phyloP scores from a whole-genome alignment of 2,113 vertebrate genomes.

The Struthidea cinerea region DNA sequence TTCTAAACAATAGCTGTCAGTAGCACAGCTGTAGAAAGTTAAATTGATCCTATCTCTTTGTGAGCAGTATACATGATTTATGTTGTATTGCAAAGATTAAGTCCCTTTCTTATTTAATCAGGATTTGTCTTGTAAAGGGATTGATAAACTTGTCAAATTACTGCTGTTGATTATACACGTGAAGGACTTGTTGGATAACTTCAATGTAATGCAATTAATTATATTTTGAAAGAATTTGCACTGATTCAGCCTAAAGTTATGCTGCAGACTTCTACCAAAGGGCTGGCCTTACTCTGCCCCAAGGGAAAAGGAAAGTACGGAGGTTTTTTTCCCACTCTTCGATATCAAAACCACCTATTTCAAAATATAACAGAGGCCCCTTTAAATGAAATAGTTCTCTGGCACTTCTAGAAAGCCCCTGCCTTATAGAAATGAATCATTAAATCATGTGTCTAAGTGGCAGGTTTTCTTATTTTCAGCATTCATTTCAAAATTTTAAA shows the following conservation, averaged over 20 bases:
- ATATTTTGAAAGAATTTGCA: not conserved
- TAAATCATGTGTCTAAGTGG: not conserved
- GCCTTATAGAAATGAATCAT: constrained; percentile 46
- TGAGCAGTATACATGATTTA: not conserved
- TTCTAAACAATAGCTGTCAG: not conserved
- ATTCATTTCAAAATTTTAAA: constrained; percentile 54
- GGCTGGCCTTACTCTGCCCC: not conserved
- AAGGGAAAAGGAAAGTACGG: not conserved
- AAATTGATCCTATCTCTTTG: not conserved
- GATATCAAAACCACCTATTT: constrained; percentile 2
- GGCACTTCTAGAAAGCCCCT: not conserved
- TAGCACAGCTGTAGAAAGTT: constrained; percentile 16
- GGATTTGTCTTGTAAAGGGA: constrained; percentile 9
- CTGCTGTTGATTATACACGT: constrained; percentile 24
- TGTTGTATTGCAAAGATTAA: constrained; percentile 1
- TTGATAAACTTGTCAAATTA: not conserved
- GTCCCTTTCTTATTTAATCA: constrained; percentile 11
- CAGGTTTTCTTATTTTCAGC: constrained; percentile 65
- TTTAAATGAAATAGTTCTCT: not conserved
- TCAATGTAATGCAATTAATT: constrained; percentile 17
- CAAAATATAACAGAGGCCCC: not conserved
- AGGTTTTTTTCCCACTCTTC: not conserved
- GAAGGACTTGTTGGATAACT: not conserved
- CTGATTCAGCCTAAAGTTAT: not conserved
- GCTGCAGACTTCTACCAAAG: not conserved